Conservation (phyloP, 2,797 vertebrate genomes). For the Pseudochaenichthys georgianus region DNA sequence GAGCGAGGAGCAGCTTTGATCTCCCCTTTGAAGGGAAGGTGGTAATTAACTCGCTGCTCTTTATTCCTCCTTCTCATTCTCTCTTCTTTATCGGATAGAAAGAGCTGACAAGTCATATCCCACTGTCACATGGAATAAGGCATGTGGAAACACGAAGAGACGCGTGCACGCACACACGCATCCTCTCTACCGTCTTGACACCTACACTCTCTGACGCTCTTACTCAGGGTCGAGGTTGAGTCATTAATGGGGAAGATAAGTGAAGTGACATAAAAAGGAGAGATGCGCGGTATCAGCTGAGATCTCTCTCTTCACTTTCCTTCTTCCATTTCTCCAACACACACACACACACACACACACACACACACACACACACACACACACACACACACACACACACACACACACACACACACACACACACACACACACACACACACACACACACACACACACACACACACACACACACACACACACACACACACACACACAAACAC, state of each 20-base stretch:
- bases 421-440: no score
- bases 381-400: no score
- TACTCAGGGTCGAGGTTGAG: conserved; percentile 36
- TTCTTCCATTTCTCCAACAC: background rate
- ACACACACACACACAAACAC: no score
- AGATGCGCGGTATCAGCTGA: conserved; percentile 6
- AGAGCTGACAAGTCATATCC: conserved; percentile 49
- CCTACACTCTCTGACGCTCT: conserved; percentile 16
- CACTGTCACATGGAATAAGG: conserved; percentile 54
- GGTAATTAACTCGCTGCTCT: conserved; percentile 75
- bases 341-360: background rate
- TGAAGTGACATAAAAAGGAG: conserved; percentile 42
- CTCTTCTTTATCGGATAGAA: conserved; percentile 37
- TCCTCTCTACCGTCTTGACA: conserved; percentile 27
- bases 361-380: no score
- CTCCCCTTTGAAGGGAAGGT: conserved; percentile 75
- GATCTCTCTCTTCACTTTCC: conserved; percentile 10
- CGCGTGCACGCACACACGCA: conserved; percentile 14
- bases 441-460: no score
- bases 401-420: no score
- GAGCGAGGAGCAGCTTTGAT: conserved; percentile 71
- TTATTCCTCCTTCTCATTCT: conserved; percentile 59
- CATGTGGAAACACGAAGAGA: conserved; percentile 34
- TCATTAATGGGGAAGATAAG: conserved; percentile 55
- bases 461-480: no score